Percentiles rank a stretch among this genome's conserved stretches.
Conservation (phyloP, 2,888 invertebrate species). For the Orthonychiurus folsomi region DNA sequence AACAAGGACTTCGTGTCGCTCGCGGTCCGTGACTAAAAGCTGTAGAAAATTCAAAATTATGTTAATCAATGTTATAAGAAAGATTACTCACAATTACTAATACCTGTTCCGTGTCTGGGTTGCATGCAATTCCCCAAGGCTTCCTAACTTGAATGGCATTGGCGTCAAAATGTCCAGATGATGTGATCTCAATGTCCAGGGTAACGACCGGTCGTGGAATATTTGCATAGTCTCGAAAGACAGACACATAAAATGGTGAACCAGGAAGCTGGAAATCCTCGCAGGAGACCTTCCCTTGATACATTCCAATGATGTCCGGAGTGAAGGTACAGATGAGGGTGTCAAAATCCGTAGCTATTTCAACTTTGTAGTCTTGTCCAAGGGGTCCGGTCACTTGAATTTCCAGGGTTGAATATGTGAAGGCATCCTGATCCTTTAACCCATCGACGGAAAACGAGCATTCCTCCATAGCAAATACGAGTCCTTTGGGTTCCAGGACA, state of each 20-base stretch:
- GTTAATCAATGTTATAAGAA: background rate
- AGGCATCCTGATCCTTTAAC: background rate
- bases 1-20: conserved; percentile 17
- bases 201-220: background rate
- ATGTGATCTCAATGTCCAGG: conserved; percentile 15
- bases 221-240: background rate
- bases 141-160: conserved; percentile 6
- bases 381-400: background rate
- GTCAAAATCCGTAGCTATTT: too few relatives aligned
- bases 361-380: too few relatives aligned
- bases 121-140: conserved; percentile 22
- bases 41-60: background rate
- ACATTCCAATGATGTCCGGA: background rate
- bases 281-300: background rate
- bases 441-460: background rate
- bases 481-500: background rate
- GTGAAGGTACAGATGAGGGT: background rate
- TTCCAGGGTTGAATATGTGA: background rate
- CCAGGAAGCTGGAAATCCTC: background rate
- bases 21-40: conserved; percentile 17
- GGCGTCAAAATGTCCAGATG: background rate
- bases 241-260: background rate
- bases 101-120: conserved; percentile 18
- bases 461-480: background rate
- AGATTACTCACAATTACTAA: conserved; percentile 1